Conservation (phyloP, 2,797 vertebrate genomes). For the Delichon dasypus region DNA sequence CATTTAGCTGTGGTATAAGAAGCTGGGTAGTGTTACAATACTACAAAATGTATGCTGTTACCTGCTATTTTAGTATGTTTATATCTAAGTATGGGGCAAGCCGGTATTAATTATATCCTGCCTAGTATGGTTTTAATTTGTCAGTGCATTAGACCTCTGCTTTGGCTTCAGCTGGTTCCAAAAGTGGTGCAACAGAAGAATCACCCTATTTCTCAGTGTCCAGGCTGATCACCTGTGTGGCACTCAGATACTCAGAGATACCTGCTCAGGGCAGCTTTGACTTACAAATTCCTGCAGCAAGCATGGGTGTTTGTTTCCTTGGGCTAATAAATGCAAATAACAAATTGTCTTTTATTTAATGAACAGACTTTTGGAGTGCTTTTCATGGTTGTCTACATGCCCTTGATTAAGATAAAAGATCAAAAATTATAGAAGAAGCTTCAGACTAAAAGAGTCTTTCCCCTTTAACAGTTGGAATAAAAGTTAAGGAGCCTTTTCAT, state of each 20-base stretch:
- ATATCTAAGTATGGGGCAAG: neutral
- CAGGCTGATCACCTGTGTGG: neutral
- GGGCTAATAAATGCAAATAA: neutral
- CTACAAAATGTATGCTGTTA: neutral
- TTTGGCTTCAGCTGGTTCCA: neutral
- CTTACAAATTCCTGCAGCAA: neutral
- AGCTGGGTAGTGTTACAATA: neutral
- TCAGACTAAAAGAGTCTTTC: neutral
- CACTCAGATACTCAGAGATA: neutral
- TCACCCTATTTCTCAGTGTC: neutral
- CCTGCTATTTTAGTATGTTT: neutral
- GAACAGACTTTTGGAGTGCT: neutral
- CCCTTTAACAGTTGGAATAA: neutral
- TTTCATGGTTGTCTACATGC: neutral
- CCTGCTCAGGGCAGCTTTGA: neutral
- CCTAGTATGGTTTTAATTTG: neutral
- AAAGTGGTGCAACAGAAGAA: neutral
- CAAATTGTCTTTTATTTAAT: neutral
- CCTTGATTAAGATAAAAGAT: neutral
- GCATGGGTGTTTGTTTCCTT: neutral
- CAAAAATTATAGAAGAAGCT: neutral
- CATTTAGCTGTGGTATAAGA: neutral
- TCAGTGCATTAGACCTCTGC: neutral
- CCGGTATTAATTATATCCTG: neutral
- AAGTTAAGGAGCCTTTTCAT: neutral